These are phyloP conservation scores for Intellagama lesueurii DNA, from an alignment of 2,797 vertebrate species.

Conservation along the genomic window DNA sequence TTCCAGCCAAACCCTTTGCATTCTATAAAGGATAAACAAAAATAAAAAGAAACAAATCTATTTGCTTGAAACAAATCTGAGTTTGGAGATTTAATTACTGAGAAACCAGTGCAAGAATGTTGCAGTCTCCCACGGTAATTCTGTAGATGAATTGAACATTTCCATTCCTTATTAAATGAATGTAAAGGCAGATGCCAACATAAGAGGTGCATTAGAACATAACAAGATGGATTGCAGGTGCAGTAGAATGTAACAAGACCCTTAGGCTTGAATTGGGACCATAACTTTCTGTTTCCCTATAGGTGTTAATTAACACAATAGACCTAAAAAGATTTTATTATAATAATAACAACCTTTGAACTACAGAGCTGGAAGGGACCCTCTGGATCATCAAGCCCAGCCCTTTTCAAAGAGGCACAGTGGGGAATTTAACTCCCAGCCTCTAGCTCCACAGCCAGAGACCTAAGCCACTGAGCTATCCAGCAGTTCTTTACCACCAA, in stretches of 20 bases:
- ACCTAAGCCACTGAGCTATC: too few relatives aligned
- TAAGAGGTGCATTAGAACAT: neutral
- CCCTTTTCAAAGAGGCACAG: too few relatives aligned
- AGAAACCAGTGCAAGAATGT: neutral
- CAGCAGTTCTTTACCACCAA: neutral
- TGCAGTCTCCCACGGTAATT: neutral
- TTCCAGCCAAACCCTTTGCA: neutral
- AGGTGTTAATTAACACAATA: neutral
- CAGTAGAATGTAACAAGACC: neutral
- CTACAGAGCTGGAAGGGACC: too few relatives aligned
- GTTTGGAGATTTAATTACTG: neutral
- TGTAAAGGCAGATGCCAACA: too few relatives aligned
- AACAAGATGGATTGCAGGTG: neutral
- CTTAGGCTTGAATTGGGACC: neutral
- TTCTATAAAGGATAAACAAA: neutral
- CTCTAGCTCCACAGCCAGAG: too few relatives aligned
- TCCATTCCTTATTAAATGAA: neutral
- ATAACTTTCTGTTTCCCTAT: neutral
- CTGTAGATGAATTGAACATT: neutral
- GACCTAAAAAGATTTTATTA: neutral
- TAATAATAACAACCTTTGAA: too few relatives aligned
- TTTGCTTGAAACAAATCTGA: neutral
- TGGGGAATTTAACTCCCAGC: too few relatives aligned
- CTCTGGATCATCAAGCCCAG: too few relatives aligned
- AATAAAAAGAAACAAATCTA: neutral